phyloP scores from a whole-genome alignment of 1,140 invertebrate genomes.

The Galleria mellonella region DNA sequence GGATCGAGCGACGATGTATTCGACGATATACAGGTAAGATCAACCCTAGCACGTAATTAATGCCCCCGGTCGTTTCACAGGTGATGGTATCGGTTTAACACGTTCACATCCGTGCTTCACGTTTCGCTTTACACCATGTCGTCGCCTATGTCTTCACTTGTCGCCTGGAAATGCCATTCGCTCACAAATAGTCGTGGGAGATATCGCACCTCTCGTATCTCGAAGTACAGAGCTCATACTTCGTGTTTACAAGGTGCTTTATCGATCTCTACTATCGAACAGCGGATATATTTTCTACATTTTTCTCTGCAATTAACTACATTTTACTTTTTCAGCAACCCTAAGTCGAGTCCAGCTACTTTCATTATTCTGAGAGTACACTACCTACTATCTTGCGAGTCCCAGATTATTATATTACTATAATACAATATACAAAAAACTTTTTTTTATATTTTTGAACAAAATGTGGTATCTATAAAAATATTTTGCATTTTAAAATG shows the following conservation, averaged over 20 bases:
- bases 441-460: too few relatives aligned
- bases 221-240: conserved; percentile 70
- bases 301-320: not conserved
- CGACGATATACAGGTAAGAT: conserved; percentile 70
- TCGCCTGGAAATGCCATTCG: conserved; percentile 17
- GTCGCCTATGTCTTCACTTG: conserved; percentile 22
- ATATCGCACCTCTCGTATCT: conserved; percentile 35
- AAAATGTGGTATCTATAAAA: too few relatives aligned
- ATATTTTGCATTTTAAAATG: too few relatives aligned
- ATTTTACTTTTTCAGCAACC: conserved; percentile 8
- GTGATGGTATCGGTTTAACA: conserved; percentile 62
- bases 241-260: conserved; percentile 38
- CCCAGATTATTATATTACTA: too few relatives aligned
- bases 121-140: conserved; percentile 32
- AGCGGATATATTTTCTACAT: conserved; percentile 6
- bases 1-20: conserved; percentile 70
- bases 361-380: not conserved
- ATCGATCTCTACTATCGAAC: conserved; percentile 15
- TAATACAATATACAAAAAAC: too few relatives aligned
- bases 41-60: conserved; percentile 2
- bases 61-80: conserved; percentile 21
- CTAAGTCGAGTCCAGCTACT: conserved; percentile 14
- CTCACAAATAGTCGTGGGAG: conserved; percentile 15
- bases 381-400: too few relatives aligned
- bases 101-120: conserved; percentile 63